A percentile compares a stretch with the other conserved stretches of the same genome.
phyloP scores from a whole-genome alignment of 2,888 invertebrate species.

The Taphrorychus bicolor region DNA sequence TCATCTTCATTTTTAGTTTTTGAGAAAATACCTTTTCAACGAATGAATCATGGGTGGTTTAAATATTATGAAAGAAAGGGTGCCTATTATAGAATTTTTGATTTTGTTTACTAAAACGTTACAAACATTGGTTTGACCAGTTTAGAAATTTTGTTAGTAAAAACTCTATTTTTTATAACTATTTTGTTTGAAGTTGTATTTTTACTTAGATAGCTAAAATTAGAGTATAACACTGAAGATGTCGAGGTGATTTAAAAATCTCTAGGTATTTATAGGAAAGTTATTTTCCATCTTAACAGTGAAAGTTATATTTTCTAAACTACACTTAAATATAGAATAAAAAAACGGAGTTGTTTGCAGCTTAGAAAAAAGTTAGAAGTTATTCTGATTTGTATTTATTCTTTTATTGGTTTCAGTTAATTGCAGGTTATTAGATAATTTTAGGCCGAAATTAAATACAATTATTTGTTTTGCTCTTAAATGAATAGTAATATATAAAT shows the following conservation, averaged over 20 bases:
- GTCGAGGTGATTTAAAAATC: background rate
- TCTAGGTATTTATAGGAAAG: constrained; percentile 2
- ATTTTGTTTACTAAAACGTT: background rate
- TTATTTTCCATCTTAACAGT: constrained; percentile 15
- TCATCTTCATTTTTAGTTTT: constrained; percentile 61
- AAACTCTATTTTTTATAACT: constrained; percentile 1
- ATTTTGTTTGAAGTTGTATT: background rate
- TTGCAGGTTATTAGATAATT: background rate
- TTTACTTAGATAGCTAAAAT: constrained; percentile 23
- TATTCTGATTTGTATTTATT: constrained; percentile 19
- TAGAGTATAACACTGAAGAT: constrained; percentile 23
- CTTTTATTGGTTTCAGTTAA: constrained; percentile 27
- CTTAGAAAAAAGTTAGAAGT: constrained; percentile 27
- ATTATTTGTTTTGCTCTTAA: too few relatives aligned
- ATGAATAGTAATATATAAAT: too few relatives aligned
- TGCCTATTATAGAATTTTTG: background rate
- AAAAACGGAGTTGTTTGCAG: constrained; percentile 9
- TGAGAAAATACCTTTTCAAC: constrained; percentile 59
- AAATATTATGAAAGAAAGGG: constrained; percentile 48
- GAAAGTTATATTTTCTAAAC: constrained; percentile 29
- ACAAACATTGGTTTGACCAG: background rate
- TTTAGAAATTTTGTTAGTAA: background rate
- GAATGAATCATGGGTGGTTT: constrained; percentile 48
- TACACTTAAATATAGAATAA: constrained; percentile 14
- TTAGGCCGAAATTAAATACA: constrained; percentile 11